Percentiles rank a stretch among this genome's conserved stretches.
Evolutionary conservation across 2,888 invertebrate genomes (phyloP).

Genomic region (Tipula helvola): DNA sequence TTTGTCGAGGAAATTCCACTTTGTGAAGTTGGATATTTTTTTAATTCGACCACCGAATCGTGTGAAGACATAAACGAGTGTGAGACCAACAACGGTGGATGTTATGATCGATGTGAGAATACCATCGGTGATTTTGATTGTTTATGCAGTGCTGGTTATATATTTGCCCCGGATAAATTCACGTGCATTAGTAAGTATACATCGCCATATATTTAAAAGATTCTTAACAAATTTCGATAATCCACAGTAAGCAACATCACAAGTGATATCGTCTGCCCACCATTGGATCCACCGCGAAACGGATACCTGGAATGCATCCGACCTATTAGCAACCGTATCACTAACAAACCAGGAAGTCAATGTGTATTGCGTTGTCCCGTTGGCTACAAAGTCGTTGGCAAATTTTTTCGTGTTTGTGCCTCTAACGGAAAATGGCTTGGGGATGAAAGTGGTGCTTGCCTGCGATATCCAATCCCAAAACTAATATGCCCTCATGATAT

Average conservation of each 20-base stretch:
- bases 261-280: slow-evolving; percentile 30
- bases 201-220: neutral
- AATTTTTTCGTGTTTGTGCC: slow-evolving; percentile 36
- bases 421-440: slow-evolving; percentile 37
- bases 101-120: slow-evolving; percentile 19
- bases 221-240: neutral
- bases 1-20: slow-evolving; percentile 15
- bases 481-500: slow-evolving; percentile 41
- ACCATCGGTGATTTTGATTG: slow-evolving; percentile 25
- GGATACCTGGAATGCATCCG: slow-evolving; percentile 39
- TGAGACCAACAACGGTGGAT: slow-evolving; percentile 15
- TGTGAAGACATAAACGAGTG: slow-evolving; percentile 17
- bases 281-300: slow-evolving; percentile 34
- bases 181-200: slow-evolving; percentile 19
- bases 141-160: slow-evolving; percentile 27
- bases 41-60: slow-evolving; percentile 17
- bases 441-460: slow-evolving; percentile 35
- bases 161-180: slow-evolving; percentile 20
- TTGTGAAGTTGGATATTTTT: slow-evolving; percentile 18
- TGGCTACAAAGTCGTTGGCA: slow-evolving; percentile 31
- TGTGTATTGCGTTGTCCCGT: slow-evolving; percentile 37
- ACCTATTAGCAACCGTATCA: slow-evolving; percentile 25
- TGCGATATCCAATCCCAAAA: slow-evolving; percentile 39
- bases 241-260: slow-evolving; percentile 17
- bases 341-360: slow-evolving; percentile 38